phyloP scores from a whole-genome alignment of 92 coral and sea anemone species.

The Hydrozoanthus gracilis region DNA sequence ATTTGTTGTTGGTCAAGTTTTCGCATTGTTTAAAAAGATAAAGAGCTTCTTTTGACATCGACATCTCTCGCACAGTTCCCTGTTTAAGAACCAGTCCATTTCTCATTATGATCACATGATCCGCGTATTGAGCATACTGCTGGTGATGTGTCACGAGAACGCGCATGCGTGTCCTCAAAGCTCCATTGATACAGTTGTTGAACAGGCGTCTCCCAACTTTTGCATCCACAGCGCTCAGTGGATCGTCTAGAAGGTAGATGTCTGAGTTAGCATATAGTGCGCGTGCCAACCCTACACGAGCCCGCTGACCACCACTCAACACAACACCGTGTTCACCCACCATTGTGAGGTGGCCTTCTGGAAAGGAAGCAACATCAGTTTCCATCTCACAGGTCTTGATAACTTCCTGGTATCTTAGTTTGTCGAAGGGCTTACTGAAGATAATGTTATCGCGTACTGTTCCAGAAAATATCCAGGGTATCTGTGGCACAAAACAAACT shows the following conservation, averaged over 20 bases:
- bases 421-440: background rate
- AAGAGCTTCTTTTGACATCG: background rate
- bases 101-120: background rate
- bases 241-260: background rate
- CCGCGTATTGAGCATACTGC: background rate
- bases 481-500: background rate
- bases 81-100: background rate
- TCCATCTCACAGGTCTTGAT: background rate
- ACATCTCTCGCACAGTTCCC: background rate
- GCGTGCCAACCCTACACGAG: slow-evolving; percentile 17
- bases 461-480: slow-evolving; percentile 18
- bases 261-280: slow-evolving; percentile 1
- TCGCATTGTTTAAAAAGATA: background rate
- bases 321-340: slow-evolving; percentile 17
- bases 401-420: background rate
- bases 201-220: slow-evolving; percentile 7
- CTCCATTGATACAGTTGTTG: slow-evolving; percentile 1
- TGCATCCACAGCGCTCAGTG: slow-evolving; percentile 7
- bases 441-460: slow-evolving; percentile 8
- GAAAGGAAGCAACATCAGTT: background rate
- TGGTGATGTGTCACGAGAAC: slow-evolving; percentile 15
- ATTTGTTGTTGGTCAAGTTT: background rate
- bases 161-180: background rate
- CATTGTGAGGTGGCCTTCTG: background rate
- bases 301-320: slow-evolving; percentile 8